These are phyloP conservation scores for Rhinichthys osculus DNA, from an alignment of 2,797 vertebrate genomes.

Conservation along the genomic window DNA sequence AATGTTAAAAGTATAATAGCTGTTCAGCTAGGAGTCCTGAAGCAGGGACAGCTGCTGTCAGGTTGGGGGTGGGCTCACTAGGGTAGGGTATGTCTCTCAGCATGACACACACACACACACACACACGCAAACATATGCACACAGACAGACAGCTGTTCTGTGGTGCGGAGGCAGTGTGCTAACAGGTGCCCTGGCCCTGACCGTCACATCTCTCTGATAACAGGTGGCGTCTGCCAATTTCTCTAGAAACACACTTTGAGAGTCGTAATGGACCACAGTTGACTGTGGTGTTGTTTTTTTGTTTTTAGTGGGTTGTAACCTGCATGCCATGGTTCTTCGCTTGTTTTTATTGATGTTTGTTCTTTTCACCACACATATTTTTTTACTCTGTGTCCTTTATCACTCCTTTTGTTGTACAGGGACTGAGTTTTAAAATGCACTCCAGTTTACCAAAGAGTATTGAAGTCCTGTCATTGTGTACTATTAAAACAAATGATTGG, in stretches of 20 bases:
- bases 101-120: constrained; percentile 65
- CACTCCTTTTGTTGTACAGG: constrained; percentile 41
- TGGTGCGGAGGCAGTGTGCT: constrained; percentile 78
- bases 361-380: neutral
- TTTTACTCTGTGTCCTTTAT: constrained; percentile 20
- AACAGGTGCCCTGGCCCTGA: constrained; percentile 79
- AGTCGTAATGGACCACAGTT: constrained; percentile 51
- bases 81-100: constrained; percentile 78
- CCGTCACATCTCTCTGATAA: constrained; percentile 72
- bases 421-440: constrained; percentile 66
- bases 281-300: constrained; percentile 40
- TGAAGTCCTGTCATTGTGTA: constrained; percentile 65
- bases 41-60: constrained; percentile 77
- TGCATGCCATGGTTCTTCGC: constrained; percentile 17
- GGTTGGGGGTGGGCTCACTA: constrained; percentile 69
- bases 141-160: constrained; percentile 67
- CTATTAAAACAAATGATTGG: constrained; percentile 19
- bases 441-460: constrained; percentile 80
- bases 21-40: constrained; percentile 69
- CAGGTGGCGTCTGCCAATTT: constrained; percentile 77
- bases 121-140: constrained; percentile 61
- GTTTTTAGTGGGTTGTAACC: constrained; percentile 27
- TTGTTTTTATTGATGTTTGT: constrained; percentile 15
- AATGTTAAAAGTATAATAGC: constrained; percentile 66
- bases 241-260: constrained; percentile 71